Base-by-base conservation (phyloP, 1,140 invertebrate species). In the Drosophila pruinosa region DNA sequence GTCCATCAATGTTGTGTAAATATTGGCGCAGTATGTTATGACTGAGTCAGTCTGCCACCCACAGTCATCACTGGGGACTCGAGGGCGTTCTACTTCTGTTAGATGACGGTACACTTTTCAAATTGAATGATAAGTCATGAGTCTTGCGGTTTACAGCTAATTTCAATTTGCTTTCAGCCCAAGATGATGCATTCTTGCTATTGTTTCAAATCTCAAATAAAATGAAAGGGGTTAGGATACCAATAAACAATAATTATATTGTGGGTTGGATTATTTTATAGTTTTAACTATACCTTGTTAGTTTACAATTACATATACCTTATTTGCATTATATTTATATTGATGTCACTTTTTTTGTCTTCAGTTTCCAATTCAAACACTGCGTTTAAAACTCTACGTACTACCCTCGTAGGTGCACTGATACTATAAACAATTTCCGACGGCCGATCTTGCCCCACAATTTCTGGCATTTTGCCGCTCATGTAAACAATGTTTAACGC, bases 1-100 rank as follows among this genome's bases (percentile, higher is more conserved):
- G 62, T 67, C 67, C 67, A 70, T 56, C 59, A 70, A 64, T 59
- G 62, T 72, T 45, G 63, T 59, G 63, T 72, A 72, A 72, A 72
- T 72, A 72, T 67, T 72, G 69, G 62, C 62, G 28, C 69, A 72
- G 69, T 52, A 12, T 69, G 26, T 58, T 58, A 50, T 59, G 52
- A 64, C 26, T 50, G 48, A 53, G 19, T 43, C 28, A 65, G 43
- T 48, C 41, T 28, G 41, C 59, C 67, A 70, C 67, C 67, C 67
- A 70, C 67, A 70, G 59, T 70, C 67, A 57, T 39, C 34, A 45
- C 24, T 45, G 50, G 17, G 48, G 10, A 22, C 2, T 67, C 43
- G 24, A 52, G 64, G n/a, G 64, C 45, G 64, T 68, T 31, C 17
- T 36, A 12, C 50, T 53, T 36, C 21, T 15, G 15, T 22, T 47